Base-by-base conservation (phyloP, 2,888 invertebrate species). In the Amaurobius ferox region DNA sequence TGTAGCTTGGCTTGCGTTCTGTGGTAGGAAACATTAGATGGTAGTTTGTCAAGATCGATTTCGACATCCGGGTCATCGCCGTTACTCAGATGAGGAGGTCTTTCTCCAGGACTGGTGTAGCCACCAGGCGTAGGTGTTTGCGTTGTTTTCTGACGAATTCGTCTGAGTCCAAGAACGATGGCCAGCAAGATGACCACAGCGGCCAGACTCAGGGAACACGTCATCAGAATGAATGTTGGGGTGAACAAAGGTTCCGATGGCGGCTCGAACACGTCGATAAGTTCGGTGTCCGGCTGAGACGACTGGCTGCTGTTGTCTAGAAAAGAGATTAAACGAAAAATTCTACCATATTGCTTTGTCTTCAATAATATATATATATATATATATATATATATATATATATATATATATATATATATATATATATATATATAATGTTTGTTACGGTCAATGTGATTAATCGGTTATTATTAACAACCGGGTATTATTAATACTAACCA, bases 11-110 rank as follows among this genome's bases (percentile, higher is more conserved):
- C 88, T 28, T 80, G 40, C 1, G 88, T 89, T 19, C 87, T 80
- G 90, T 97, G 97, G 91, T 97, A 97, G 64, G 96, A 95, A 90
- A 95, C 93, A 91, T 97, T 97, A 89, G 95, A 95, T 0, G 97
- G 97, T 73, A 97, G 92, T 92, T 97, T 97, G 90, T 96, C 95
- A 88, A 97, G 92, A 92, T 97, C 97, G 89, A 96, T 96, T 90
- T 95, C 95, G 89, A 96, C 94, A 90, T 97, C 96, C n/a, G 78
- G 55, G 67, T 93, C 93, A n/a, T 93, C 93, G n/a, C 94, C 93
- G 90, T 94, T 48, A 97, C 92, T 26, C 9, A 66, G 35, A 29
- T 76, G 76, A 2, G 74, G 81, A 1, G 83, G 64, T 28, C 76
- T 44, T 16, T 83, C 83, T 16, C 32, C 68, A 5, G 83, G 83